These are phyloP conservation scores for Porites cylindrica DNA, from an alignment of 92 coral and sea anemone genomes.

Conservation along the genomic window DNA sequence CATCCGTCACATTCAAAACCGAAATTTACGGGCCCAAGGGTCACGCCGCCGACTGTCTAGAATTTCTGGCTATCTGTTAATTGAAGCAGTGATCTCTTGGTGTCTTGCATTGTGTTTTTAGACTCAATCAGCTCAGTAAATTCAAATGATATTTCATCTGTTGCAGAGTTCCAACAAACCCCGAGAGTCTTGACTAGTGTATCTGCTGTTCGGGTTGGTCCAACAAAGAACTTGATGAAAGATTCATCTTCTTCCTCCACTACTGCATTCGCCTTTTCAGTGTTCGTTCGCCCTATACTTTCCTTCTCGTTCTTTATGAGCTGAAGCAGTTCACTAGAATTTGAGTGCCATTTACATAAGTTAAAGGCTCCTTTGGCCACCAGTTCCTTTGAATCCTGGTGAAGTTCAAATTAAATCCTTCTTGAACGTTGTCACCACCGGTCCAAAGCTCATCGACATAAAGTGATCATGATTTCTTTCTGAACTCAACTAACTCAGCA, in stretches of 20 bases:
- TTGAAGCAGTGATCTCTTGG: no score
- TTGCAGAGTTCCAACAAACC: background rate
- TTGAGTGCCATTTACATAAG: constrained; percentile 2
- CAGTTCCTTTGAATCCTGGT: background rate
- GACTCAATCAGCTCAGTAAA: constrained; percentile 36
- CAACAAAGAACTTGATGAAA: constrained; percentile 31
- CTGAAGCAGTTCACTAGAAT: background rate
- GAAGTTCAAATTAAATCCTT: constrained; percentile 15
- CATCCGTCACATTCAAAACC: no score
- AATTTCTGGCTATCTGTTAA: no score
- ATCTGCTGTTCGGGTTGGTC: constrained; percentile 8
- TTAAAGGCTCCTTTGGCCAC: background rate
- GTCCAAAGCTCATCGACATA: background rate
- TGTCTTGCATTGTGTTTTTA: constrained; percentile 7
- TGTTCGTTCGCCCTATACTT: constrained; percentile 4
- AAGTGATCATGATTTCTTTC: background rate
- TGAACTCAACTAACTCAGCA: background rate
- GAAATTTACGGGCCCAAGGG: no score
- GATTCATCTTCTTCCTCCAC: constrained; percentile 33
- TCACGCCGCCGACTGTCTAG: no score
- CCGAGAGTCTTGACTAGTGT: constrained; percentile 5
- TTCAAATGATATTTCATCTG: constrained; percentile 51
- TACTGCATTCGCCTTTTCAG: background rate
- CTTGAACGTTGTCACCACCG: background rate
- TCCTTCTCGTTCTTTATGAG: background rate